Base-by-base conservation (phyloP, 2,797 vertebrate genomes). In the Syncerus caffer region DNA sequence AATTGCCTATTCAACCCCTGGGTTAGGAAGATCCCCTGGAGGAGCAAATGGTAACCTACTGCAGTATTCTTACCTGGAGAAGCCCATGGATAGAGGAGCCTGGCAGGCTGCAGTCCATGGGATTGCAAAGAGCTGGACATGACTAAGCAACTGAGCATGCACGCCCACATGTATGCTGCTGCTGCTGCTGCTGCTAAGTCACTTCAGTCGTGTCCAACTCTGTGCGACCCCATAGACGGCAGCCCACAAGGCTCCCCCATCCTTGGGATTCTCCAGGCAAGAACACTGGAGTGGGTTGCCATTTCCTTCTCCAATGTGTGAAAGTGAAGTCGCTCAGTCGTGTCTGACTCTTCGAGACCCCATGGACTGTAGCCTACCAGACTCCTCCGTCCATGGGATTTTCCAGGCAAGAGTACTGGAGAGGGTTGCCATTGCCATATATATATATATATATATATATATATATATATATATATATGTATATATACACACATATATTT, bases 191-290 rank as follows among this genome's bases (percentile, higher is more conserved):
- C 58, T 60, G 58, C 6, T 29, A 60, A 29, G 6, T 3, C 0
- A 0, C 27, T 60, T 60, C 58, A 29, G 58, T 60, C 2, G 1
- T 60, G 27, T 60, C 58, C 1, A 0, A 29, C 58, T 58, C 57
- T 29, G 2, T 60, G 58, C 0, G 2, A 60, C 58, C 6, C 27
- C 58, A 60, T 1, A 60, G 58, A 29, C 0, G 2, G 58, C 27
- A 60, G 27, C 6, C 58, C 27, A 14, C 58, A 27, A 29, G 58
- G 58, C 58, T 60, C 58, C 58, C 5, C 27, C 13, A 0, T 60
- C 25, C 58, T 58, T 60, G 58, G 58, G 58, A 27, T 60, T 29
- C 58, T 60, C 58, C 27, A 60, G 58, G 2, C 12, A 60, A 14
- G 27, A 60, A 29, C 12, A 60, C 58, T 60, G 12, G 58, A 60